These are phyloP conservation scores for Protobothrops flavoviridis DNA, from an alignment of 2,113 vertebrate species.

Conservation along the genomic window DNA sequence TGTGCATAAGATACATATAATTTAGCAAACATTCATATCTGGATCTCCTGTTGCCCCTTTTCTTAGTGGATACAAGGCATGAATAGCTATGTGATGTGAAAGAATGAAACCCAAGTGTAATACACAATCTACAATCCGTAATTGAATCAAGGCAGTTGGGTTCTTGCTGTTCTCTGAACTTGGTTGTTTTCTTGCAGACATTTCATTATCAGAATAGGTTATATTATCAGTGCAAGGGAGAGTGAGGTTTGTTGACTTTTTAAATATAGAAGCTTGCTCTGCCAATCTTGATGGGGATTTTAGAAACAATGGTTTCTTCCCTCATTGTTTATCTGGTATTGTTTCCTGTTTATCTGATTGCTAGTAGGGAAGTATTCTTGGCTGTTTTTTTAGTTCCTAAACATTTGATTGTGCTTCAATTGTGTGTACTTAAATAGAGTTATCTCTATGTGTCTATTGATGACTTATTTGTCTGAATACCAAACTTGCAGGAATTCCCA, in stretches of 20 bases:
- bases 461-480: not conserved
- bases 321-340: not conserved
- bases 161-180: not conserved
- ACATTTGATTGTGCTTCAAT: not conserved
- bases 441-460: not conserved
- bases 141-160: not conserved
- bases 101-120: not conserved
- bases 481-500: not conserved
- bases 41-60: not conserved
- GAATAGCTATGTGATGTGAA: not conserved
- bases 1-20: not conserved
- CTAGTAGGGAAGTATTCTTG: not conserved
- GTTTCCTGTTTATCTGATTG: not conserved
- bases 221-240: not conserved
- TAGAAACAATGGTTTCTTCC: not conserved
- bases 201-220: not conserved
- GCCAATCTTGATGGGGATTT: not conserved
- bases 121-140: not conserved
- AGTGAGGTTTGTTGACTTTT: not conserved
- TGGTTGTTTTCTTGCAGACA: not conserved
- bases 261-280: not conserved
- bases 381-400: not conserved
- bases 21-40: not conserved
- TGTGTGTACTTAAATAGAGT: not conserved
- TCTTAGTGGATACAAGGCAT: not conserved